phyloP scores from a whole-genome alignment of 1,140 invertebrate species.

The Aporrectodea caliginosa region DNA sequence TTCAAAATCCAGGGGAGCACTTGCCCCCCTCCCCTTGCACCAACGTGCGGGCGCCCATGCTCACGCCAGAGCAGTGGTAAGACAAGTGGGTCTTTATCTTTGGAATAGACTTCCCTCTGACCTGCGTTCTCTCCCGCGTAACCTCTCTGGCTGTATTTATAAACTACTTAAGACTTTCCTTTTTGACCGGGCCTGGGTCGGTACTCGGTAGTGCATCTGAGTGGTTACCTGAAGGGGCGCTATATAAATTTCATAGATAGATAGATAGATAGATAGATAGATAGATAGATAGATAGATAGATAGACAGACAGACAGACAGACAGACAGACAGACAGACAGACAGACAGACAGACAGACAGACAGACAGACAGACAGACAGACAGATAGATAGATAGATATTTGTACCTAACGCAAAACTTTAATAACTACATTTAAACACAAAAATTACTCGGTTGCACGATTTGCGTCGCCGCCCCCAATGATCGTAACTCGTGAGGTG shows the following conservation, averaged over 20 bases:
- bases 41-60: too few species aligned
- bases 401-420: not conserved
- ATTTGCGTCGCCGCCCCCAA: not conserved
- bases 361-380: not conserved
- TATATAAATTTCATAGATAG: not conserved
- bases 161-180: not conserved
- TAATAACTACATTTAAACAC: not conserved
- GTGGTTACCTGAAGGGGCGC: too few species aligned
- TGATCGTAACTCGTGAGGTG: too few species aligned
- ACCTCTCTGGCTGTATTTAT: not conserved
- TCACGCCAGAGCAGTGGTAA: not conserved
- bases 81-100: not conserved
- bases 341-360: not conserved
- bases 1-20: too few species aligned
- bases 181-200: too few species aligned
- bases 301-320: not conserved
- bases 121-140: too few species aligned
- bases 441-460: not conserved
- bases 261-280: conserved; percentile 3
- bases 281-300: conserved; percentile 3
- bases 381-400: not conserved
- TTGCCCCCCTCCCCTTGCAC: too few species aligned
- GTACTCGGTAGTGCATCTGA: too few species aligned
- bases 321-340: not conserved
- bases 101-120: too few species aligned